phyloP scores from a whole-genome alignment of 2,797 vertebrate species.

The Heterohyrax brucei region DNA sequence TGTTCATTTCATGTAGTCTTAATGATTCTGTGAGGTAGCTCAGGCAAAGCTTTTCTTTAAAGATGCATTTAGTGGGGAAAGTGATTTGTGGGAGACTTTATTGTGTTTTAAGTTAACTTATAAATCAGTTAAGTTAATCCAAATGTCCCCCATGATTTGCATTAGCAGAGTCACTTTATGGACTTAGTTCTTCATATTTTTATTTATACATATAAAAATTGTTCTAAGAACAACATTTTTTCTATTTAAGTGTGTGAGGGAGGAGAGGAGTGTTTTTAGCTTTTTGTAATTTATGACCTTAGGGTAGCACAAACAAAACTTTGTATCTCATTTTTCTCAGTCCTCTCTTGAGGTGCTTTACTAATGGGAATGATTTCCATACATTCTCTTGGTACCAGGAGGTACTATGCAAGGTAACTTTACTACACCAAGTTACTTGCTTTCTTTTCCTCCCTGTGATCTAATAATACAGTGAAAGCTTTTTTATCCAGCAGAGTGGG shows the following conservation, averaged over 20 bases:
- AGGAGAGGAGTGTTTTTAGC: constrained; percentile 77
- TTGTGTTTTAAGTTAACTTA: constrained; percentile 63
- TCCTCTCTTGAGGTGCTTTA: constrained; percentile 81
- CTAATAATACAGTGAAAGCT: constrained; percentile 63
- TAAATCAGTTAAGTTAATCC: constrained; percentile 70
- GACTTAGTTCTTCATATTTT: constrained; percentile 74
- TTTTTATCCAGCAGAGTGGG: constrained; percentile 54
- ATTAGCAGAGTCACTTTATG: constrained; percentile 78
- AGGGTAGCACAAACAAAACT: constrained; percentile 78
- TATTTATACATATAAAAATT: constrained; percentile 73
- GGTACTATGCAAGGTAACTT: constrained; percentile 60
- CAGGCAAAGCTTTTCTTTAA: constrained; percentile 73
- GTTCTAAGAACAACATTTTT: constrained; percentile 74
- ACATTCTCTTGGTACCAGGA: constrained; percentile 68
- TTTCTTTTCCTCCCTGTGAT: constrained; percentile 69
- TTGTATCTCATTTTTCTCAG: constrained; percentile 71
- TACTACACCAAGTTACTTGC: constrained; percentile 68
- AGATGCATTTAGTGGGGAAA: constrained; percentile 70
- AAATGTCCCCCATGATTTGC: constrained; percentile 73
- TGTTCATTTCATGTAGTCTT: constrained; percentile 67
- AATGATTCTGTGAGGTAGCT: constrained; percentile 77
- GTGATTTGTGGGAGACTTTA: constrained; percentile 64
- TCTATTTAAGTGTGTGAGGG: constrained; percentile 74
- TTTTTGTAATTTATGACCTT: constrained; percentile 78
- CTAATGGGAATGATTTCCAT: constrained; percentile 63